Evolutionary conservation across 2,888 invertebrate species (phyloP).

Genomic region (Oligia strigilis): DNA sequence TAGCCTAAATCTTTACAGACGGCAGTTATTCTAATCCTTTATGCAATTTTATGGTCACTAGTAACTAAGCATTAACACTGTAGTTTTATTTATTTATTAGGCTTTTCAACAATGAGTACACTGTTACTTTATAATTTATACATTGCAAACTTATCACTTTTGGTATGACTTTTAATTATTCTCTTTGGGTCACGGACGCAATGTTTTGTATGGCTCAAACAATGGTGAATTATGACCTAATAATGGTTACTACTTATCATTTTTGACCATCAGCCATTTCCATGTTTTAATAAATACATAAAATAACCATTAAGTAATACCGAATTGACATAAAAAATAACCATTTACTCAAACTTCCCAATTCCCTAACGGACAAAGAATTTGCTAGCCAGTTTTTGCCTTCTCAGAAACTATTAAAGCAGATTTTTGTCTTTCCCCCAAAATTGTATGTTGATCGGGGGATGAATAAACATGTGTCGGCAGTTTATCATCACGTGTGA

Average conservation of each 20-base stretch:
- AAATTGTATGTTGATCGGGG: conserved; percentile 62
- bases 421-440: conserved; percentile 52
- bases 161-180: no score
- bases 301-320: conserved; percentile 18
- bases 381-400: conserved; percentile 9
- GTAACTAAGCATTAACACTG: not conserved
- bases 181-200: no score
- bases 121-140: no score
- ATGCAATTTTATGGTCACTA: not conserved
- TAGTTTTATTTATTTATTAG: not conserved
- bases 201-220: not conserved
- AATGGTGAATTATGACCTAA: not conserved
- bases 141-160: no score
- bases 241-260: not conserved
- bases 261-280: not conserved
- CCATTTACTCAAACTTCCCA: conserved; percentile 6
- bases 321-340: conserved; percentile 31
- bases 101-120: no score
- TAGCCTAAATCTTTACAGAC: not conserved
- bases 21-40: not conserved
- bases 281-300: conserved; percentile 21
- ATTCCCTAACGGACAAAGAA: conserved; percentile 15
- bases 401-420: conserved; percentile 32
- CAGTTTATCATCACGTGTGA: conserved; percentile 64
- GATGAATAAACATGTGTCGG: conserved; percentile 67